phyloP scores from a whole-genome alignment of 2,888 invertebrate species.

The Poecilus cupreus region DNA sequence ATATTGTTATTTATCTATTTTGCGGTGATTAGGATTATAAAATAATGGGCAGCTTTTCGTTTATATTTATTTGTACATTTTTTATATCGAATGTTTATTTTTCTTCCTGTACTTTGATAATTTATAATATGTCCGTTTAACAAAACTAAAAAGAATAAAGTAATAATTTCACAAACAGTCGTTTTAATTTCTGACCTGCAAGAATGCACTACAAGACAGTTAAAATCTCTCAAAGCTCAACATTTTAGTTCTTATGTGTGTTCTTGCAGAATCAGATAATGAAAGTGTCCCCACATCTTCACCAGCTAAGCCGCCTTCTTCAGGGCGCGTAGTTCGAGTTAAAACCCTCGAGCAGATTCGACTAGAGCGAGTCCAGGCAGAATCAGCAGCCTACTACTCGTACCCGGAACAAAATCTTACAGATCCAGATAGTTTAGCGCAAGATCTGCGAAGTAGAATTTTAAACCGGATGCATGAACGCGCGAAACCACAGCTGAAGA shows the following conservation, averaged over 20 bases:
- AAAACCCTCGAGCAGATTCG: constrained; percentile 83
- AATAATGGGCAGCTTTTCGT: constrained; percentile 56
- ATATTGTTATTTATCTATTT: constrained; percentile 58
- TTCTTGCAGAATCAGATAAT: constrained; percentile 87
- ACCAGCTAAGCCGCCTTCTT: constrained; percentile 75
- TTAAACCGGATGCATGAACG: constrained; percentile 65
- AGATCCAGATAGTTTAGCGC: constrained; percentile 54
- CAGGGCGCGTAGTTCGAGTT: constrained; percentile 71
- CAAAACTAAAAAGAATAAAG: constrained; percentile 56
- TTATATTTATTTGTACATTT: constrained; percentile 58
- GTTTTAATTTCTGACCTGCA: constrained; percentile 68
- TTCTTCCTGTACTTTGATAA: constrained; percentile 63
- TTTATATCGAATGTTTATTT: constrained; percentile 63
- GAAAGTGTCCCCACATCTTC: constrained; percentile 81
- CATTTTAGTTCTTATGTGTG: constrained; percentile 71
- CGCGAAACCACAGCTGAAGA: constrained; percentile 50
- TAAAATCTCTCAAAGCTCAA: constrained; percentile 40
- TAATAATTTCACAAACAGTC: constrained; percentile 56
- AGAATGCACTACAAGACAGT: constrained; percentile 69
- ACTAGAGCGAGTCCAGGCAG: constrained; percentile 82
- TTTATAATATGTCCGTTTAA: constrained; percentile 60
- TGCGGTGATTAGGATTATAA: constrained; percentile 58
- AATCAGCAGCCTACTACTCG: constrained; percentile 83
- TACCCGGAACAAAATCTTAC: constrained; percentile 71
- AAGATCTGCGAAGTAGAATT: constrained; percentile 68